A percentile compares a stretch with the other conserved stretches of the same genome.
phyloP scores from a whole-genome alignment of 2,888 invertebrate genomes.

The Pherbina coryleti region DNA sequence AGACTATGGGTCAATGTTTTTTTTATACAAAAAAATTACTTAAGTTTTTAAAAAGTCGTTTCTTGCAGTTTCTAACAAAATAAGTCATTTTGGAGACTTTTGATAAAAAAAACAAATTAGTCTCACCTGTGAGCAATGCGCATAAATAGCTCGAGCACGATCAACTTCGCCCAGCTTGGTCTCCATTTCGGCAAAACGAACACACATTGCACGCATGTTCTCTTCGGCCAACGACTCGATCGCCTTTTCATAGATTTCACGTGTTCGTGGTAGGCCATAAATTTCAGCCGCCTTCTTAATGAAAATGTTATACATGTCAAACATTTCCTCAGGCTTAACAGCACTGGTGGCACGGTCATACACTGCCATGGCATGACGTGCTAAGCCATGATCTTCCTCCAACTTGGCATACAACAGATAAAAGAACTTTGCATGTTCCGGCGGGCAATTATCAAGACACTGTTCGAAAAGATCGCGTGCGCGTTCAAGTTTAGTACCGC shows the following conservation, averaged over 20 bases:
- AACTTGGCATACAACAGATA: slow-evolving; percentile 97
- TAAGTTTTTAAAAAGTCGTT: too few relatives aligned
- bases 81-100: background rate
- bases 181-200: slow-evolving; percentile 97
- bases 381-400: slow-evolving; percentile 98
- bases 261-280: slow-evolving; percentile 95
- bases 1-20: too few relatives aligned
- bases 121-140: slow-evolving; percentile 95
- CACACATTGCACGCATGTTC: slow-evolving; percentile 94
- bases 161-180: slow-evolving; percentile 98
- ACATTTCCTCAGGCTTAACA: slow-evolving; percentile 93
- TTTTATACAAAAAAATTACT: too few relatives aligned
- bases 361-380: slow-evolving; percentile 98
- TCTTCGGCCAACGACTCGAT: slow-evolving; percentile 93
- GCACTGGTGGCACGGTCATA: slow-evolving; percentile 95
- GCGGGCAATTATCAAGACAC: slow-evolving; percentile 95
- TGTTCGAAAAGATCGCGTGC: slow-evolving; percentile 99
- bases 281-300: slow-evolving; percentile 98
- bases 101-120: background rate
- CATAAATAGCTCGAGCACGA: slow-evolving; percentile 95
- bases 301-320: slow-evolving; percentile 98
- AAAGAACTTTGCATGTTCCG: slow-evolving; percentile 94
- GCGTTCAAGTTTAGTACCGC: slow-evolving; percentile 94
- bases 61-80: too few relatives aligned
- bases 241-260: slow-evolving; percentile 98